These are phyloP conservation scores for Plestiodon gilberti DNA, from an alignment of 2,113 vertebrate species.

Conservation along the genomic window DNA sequence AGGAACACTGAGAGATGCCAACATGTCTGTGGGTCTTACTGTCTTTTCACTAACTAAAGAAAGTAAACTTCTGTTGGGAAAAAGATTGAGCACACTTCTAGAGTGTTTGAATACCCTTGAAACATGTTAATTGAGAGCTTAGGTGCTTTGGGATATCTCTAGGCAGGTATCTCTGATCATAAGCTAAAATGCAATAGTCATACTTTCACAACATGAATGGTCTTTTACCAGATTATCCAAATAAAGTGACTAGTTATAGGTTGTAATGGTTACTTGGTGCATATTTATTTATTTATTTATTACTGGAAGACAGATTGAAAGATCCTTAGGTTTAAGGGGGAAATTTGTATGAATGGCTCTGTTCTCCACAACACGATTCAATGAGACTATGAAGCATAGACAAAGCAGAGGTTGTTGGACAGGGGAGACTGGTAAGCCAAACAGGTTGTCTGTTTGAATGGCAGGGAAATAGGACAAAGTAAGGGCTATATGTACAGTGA, in stretches of 20 bases:
- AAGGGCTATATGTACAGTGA: background rate
- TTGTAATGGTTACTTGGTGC: background rate
- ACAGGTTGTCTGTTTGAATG: background rate
- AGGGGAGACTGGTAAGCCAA: background rate
- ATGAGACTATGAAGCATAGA: background rate
- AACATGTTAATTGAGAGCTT: background rate
- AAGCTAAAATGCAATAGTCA: background rate
- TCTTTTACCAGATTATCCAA: background rate
- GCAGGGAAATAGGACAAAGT: background rate
- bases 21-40: background rate
- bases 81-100: background rate
- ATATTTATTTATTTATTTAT: too few species aligned
- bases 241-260: background rate
- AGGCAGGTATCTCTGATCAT: background rate
- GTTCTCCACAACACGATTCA: background rate
- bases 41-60: background rate
- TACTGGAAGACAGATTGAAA: background rate
- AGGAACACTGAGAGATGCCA: rapidly evolving
- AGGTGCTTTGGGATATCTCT: background rate
- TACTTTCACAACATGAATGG: background rate
- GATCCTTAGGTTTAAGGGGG: background rate
- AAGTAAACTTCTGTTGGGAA: rapidly evolving
- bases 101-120: background rate
- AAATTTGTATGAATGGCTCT: too few species aligned
- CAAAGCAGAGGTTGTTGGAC: too few species aligned